Conservation (phyloP, 2,888 invertebrate species). For the Drosophila mimetica region DNA sequence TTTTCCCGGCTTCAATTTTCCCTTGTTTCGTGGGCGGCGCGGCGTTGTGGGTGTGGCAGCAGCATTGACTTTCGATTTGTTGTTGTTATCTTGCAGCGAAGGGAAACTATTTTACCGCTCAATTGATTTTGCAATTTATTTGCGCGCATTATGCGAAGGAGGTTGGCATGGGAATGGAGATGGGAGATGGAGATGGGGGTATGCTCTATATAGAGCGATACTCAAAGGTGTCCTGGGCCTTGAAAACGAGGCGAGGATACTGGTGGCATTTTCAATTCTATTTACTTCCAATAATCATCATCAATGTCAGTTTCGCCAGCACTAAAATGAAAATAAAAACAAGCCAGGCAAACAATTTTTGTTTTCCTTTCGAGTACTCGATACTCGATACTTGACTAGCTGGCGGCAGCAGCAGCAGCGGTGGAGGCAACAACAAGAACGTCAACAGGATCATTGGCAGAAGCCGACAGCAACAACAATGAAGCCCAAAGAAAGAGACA, state of each 20-base stretch:
- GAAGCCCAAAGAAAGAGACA: constrained; percentile 8
- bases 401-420: constrained; percentile 35
- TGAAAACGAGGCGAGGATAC: constrained; percentile 20
- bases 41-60: constrained; percentile 31
- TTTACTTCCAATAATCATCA: constrained; percentile 83
- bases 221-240: constrained; percentile 35
- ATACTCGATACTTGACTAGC: constrained; percentile 13
- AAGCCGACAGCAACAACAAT: constrained; percentile 38
- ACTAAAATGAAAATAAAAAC: constrained; percentile 70
- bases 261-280: constrained; percentile 77
- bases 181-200: too few relatives aligned
- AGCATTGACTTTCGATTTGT: constrained; percentile 40
- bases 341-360: constrained; percentile 42
- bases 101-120: constrained; percentile 81
- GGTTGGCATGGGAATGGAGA: background rate
- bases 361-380: constrained; percentile 7
- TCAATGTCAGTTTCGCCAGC: constrained; percentile 81
- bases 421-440: constrained; percentile 46
- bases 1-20: constrained; percentile 28
- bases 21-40: background rate
- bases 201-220: too few relatives aligned
- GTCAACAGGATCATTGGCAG: constrained; percentile 76
- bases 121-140: constrained; percentile 83
- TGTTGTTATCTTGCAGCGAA: constrained; percentile 55
- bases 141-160: constrained; percentile 68